Evolutionary conservation across 1,140 invertebrate genomes (phyloP), one percentile per base, ranked within the genome.

Genomic region (Drosophila mauritiana): DNA sequence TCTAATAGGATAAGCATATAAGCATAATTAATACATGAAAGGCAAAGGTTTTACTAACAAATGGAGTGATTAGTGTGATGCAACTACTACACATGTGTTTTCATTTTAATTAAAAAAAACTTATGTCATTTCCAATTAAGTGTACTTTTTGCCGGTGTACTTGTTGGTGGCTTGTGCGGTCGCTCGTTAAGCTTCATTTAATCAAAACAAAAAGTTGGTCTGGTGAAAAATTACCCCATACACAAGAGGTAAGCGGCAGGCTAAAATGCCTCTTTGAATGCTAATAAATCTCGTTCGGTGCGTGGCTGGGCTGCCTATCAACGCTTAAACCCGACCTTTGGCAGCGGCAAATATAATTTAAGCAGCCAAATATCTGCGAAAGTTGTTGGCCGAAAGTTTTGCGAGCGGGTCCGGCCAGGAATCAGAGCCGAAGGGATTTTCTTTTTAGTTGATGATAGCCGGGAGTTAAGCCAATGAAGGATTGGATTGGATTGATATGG

Each of bases 161-260:
- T 59, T 62, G 34, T 20, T 61, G 58, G 37, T 27, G 56, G 55
- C 75, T 36, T 52, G 49, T 78, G 79, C 75, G 59, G 59, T 40
- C 37, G 46, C 78, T 90, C 82, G 86, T 86, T 91, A 91, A 91
- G 88, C 88, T 80, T 84, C 88, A 84, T 91, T 91, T 91, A 91
- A 91, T 91, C 89, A 91, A 91, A 91, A 91, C 88, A 91, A 91
- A 91, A 91, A 90, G 68, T 89, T 88, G 48, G 58, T 46, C 52
- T 61, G 51, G 55, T 90, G 88, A 90, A 90, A 86, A 90, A 90
- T 90, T 58, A 72, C 76, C 70, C 76, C 78, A 77, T 53, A 73
- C 68, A 73, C 22, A 13, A 22, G 40, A 74, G 73, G 62, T 76
- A 78, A 70, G 82, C 83, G 46, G 64, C 59, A 42, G 75, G 57